These are phyloP conservation scores for Hartigia nigra DNA, from an alignment of 2,888 invertebrate genomes.

Conservation along the genomic window DNA sequence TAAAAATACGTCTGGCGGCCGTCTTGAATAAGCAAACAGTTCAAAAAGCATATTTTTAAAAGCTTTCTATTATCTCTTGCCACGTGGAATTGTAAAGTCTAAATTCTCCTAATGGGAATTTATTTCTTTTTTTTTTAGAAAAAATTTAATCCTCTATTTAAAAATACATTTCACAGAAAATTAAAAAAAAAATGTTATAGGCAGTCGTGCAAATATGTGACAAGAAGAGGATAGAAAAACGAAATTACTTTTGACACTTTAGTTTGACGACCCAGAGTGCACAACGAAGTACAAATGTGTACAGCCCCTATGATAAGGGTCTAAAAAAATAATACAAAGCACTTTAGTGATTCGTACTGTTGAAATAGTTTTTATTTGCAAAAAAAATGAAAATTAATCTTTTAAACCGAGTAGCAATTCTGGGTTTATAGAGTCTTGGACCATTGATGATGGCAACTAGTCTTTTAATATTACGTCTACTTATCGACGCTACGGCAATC, in stretches of 20 bases:
- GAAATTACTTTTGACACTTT: background rate
- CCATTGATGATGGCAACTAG: too few species aligned
- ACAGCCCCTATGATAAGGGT: background rate
- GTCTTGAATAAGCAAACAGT: too few species aligned
- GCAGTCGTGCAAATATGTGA: background rate
- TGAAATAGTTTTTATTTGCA: background rate
- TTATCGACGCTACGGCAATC: too few species aligned
- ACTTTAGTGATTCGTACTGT: background rate
- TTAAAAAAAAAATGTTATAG: background rate
- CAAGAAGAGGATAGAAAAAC: background rate
- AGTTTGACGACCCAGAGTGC: background rate
- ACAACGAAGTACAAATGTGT: background rate
- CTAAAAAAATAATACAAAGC: background rate
- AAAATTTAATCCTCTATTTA: background rate
- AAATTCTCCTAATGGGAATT: background rate
- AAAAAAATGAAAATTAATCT: background rate
- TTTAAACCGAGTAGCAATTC: background rate
- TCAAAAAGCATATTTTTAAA: background rate
- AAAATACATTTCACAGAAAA: background rate
- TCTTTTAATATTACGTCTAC: too few species aligned
- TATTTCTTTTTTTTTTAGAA: background rate
- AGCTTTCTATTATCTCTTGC: background rate
- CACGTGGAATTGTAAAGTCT: background rate
- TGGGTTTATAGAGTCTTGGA: too few species aligned
- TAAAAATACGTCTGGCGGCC: background rate